Base-by-base conservation (phyloP, 2,888 invertebrate genomes). In the Cheilosia pagana region DNA sequence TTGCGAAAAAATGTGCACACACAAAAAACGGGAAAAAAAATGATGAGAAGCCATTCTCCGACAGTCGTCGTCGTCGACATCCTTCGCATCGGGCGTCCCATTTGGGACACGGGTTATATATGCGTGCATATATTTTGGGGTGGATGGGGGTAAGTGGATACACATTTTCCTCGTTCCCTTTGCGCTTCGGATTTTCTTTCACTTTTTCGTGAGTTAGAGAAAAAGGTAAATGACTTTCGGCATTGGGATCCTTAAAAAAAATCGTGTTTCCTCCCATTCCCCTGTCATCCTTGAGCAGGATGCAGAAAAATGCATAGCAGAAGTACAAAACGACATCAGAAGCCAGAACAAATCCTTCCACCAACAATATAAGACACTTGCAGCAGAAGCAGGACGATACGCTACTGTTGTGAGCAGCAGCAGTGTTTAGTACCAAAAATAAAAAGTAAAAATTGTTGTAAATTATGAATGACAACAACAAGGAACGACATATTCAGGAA, bases 71-170 rank as follows among this genome's bases (percentile, higher is more conserved):
- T 53, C 57, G 55, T 53, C 67, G 35, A 53, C 53, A 35, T 53
- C 59, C 74, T 68, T 39, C 31, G 25, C 39, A 48, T 45, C 3
- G n/a, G 45, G 48, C 62, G 57, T 71, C 57, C 57, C 70, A 78
- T 78, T 78, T 71, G 71, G 63, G 57, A 59, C 41, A 59, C 35
- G 31, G 57, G 63, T 63, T 65, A 41, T 63, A 41, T 59, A 65
- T 71, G 78, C 78, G 88, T 89, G 89, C 89, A 88, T 89, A 88
- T 88, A 87, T 88, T 88, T 88, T 85, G 16, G 41, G 35, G 62
- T 68, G 68, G 19, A 23, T 23, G 48, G 68, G 52, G 45, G 62
- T 62, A 70, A 62, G 77, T 53, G 76, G 68, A 76, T 76, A 76
- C 60, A 68, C 43, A n/a, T 50, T 41, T 45, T 53, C 25, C 45